A percentile compares a stretch with the other conserved stretches of the same genome.
phyloP scores from a whole-genome alignment of 2,888 invertebrate species.

The Acanthoscelides obtectus region DNA sequence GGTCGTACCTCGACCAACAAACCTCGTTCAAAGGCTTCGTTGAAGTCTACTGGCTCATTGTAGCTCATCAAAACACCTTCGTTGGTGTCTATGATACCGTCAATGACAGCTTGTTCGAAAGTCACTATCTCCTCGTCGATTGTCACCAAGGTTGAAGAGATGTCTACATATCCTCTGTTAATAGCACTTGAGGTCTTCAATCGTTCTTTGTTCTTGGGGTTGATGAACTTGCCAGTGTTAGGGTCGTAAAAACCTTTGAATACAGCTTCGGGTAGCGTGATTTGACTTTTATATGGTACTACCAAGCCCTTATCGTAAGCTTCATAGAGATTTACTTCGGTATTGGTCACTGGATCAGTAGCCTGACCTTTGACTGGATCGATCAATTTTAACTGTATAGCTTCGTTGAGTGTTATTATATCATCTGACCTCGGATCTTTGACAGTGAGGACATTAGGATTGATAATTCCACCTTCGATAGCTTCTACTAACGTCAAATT shows the following conservation, averaged over 20 bases:
- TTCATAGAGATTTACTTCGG: slow-evolving; percentile 73
- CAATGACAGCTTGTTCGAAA: slow-evolving; percentile 76
- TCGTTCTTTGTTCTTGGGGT: slow-evolving; percentile 74
- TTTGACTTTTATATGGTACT: slow-evolving; percentile 75
- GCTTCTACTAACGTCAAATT: slow-evolving; percentile 70
- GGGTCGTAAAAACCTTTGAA: slow-evolving; percentile 88
- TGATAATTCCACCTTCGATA: slow-evolving; percentile 69
- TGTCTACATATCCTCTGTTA: slow-evolving; percentile 77
- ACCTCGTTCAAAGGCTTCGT: slow-evolving; percentile 81
- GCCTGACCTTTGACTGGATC: slow-evolving; percentile 77
- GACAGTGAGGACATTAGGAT: slow-evolving; percentile 70
- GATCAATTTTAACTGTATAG: slow-evolving; percentile 70
- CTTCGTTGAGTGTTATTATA: slow-evolving; percentile 74
- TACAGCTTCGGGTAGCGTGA: slow-evolving; percentile 85
- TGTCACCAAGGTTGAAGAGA: slow-evolving; percentile 79
- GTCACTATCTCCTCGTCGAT: slow-evolving; percentile 76
- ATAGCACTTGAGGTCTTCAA: slow-evolving; percentile 79
- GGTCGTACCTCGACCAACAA: slow-evolving; percentile 75
- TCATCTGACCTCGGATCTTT: slow-evolving; percentile 76
- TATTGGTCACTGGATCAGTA: slow-evolving; percentile 68
- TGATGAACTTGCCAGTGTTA: slow-evolving; percentile 74
- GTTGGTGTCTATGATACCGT: slow-evolving; percentile 70
- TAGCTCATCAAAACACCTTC: slow-evolving; percentile 61
- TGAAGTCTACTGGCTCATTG: slow-evolving; percentile 62
- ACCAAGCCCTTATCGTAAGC: slow-evolving; percentile 80